Conservation (phyloP, 2,888 invertebrate species). For the Rutpela maculata region DNA sequence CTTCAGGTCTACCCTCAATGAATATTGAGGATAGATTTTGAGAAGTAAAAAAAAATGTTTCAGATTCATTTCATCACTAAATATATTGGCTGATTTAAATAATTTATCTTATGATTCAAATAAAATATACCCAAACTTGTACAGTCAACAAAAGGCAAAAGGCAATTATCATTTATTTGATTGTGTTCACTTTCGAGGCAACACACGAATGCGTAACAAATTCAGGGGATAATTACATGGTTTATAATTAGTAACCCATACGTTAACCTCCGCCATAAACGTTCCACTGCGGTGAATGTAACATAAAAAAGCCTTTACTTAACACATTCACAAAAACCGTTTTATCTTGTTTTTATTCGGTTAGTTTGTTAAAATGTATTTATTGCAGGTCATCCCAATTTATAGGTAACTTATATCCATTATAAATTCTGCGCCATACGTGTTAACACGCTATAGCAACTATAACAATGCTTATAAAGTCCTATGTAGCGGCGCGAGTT, state of each 20-base stretch:
- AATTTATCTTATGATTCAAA: not conserved
- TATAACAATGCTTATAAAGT: constrained; percentile 59
- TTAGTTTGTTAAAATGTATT: constrained; percentile 43
- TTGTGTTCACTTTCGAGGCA: not conserved
- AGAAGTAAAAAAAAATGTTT: no score
- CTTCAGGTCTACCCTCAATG: no score
- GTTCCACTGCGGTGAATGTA: constrained; percentile 4
- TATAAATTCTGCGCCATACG: constrained; percentile 60
- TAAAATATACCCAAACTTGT: not conserved
- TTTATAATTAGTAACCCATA: constrained; percentile 8
- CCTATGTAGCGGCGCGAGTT: constrained; percentile 50
- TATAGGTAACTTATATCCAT: constrained; percentile 56
- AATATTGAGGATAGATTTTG: no score
- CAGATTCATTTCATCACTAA: no score
- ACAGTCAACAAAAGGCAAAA: not conserved
- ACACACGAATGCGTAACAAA: constrained; percentile 7
- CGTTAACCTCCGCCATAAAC: not conserved
- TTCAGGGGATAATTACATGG: constrained; percentile 13
- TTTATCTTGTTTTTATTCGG: constrained; percentile 34
- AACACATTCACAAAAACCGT: constrained; percentile 9
- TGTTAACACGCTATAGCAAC: constrained; percentile 64
- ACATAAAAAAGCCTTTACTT: not conserved
- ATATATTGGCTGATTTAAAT: not conserved
- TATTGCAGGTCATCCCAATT: constrained; percentile 47
- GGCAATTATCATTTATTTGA: not conserved